Percentiles rank a stretch among this genome's conserved stretches.
Evolutionary conservation across 2,797 vertebrate genomes (phyloP).

Genomic region (Tenualosa thibaudeaui): DNA sequence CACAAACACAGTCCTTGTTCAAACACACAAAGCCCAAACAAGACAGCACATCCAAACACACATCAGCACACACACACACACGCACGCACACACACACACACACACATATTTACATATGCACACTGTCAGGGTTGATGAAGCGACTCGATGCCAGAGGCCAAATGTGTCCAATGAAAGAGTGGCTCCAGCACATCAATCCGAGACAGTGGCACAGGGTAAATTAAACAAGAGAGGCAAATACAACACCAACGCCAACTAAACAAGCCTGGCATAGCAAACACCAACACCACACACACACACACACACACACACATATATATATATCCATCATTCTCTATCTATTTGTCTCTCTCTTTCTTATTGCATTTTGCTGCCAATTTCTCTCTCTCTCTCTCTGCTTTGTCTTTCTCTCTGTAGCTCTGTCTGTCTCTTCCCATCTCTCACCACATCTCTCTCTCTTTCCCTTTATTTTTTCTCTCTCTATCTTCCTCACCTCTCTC

Average conservation of each 20-base stretch:
- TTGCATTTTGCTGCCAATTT: not conserved
- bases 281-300: not conserved
- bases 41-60: not conserved
- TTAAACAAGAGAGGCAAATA: constrained; percentile 49
- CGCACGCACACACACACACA: not conserved
- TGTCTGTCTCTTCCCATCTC: not conserved
- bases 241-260: constrained; percentile 50
- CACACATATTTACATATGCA: constrained; percentile 21
- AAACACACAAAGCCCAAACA: not conserved
- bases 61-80: not conserved
- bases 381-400: not conserved
- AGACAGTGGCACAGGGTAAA: constrained; percentile 58
- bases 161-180: constrained; percentile 65
- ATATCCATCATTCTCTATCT: not conserved
- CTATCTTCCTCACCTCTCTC: not conserved
- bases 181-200: constrained; percentile 58
- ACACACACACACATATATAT: not conserved
- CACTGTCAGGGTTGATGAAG: constrained; percentile 50
- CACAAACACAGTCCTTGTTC: not conserved
- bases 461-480: not conserved
- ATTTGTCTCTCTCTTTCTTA: not conserved
- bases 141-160: constrained; percentile 58
- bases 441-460: not conserved
- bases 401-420: not conserved
- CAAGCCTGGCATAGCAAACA: constrained; percentile 63